Evolutionary conservation across 2,797 vertebrate species (phyloP).

Genomic region (Thripadectes ignobilis): DNA sequence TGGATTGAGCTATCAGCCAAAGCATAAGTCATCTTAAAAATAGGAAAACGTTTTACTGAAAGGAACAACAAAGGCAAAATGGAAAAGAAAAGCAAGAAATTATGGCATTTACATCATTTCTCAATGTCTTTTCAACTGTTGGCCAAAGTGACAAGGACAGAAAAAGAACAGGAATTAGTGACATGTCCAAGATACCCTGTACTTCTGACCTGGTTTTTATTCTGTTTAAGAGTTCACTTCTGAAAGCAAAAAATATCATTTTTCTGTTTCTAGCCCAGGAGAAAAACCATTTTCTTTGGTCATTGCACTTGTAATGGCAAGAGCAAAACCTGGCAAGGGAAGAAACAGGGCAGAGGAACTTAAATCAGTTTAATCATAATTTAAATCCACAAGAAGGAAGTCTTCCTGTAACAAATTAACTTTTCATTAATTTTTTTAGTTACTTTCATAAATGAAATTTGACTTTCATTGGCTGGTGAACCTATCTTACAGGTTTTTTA

Average conservation of each 20-base stretch:
- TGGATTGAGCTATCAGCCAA: not conserved
- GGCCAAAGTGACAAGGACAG: not conserved
- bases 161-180: not conserved
- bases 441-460: not conserved
- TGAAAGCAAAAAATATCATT: not conserved
- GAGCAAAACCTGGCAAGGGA: not conserved
- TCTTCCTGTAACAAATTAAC: not conserved
- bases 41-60: not conserved
- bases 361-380: not conserved
- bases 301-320: not conserved
- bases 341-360: not conserved
- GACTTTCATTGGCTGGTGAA: not conserved
- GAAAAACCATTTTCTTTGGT: not conserved
- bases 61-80: not conserved
- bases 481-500: not conserved
- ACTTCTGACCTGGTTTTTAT: not conserved
- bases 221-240: not conserved
- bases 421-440: not conserved
- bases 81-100: not conserved
- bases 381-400: not conserved
- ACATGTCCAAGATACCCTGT: rapidly evolving
- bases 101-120: rapidly evolving
- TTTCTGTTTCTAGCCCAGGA: not conserved
- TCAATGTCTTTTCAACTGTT: not conserved
- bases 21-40: not conserved